phyloP scores from a whole-genome alignment of 2,113 vertebrate genomes.

The Anarrhichthys ocellatus region DNA sequence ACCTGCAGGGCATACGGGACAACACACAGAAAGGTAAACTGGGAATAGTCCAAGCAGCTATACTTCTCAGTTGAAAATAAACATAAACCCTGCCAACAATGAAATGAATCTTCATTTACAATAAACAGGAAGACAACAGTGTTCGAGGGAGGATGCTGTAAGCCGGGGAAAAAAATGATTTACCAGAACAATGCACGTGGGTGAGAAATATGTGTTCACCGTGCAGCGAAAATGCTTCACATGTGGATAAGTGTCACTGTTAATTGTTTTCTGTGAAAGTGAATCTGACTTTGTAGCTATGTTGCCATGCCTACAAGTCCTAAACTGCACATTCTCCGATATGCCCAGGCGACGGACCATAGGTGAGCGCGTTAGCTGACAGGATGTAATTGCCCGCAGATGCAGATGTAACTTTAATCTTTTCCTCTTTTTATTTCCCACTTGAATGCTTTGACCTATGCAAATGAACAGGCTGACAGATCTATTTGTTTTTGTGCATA shows the following conservation, averaged over 20 bases:
- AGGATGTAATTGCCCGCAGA: constrained; percentile 51
- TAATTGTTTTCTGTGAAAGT: constrained; percentile 64
- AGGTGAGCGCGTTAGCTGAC: constrained; percentile 60
- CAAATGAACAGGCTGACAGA: constrained; percentile 41
- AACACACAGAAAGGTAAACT: constrained; percentile 35
- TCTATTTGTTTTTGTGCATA: constrained; percentile 42
- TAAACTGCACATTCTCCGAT: constrained; percentile 43
- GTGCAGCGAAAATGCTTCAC: constrained; percentile 50
- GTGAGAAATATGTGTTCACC: constrained; percentile 36
- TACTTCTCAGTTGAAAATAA: constrained; percentile 55
- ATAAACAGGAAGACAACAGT: constrained; percentile 14
- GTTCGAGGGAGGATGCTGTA: constrained; percentile 10
- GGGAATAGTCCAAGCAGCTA: constrained; percentile 34
- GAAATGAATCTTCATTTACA: constrained; percentile 28
- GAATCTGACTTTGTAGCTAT: constrained; percentile 34
- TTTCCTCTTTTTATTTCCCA: constrained; percentile 58
- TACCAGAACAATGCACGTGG: constrained; percentile 51
- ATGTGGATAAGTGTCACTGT: constrained; percentile 69
- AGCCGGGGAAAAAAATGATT: constrained; percentile 35
- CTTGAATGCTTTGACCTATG: constrained; percentile 50
- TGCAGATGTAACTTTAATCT: constrained; percentile 66
- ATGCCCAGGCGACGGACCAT: constrained; percentile 47
- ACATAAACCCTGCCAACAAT: constrained; percentile 50
- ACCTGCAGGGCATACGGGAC: constrained; percentile 25
- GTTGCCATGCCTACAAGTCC: constrained; percentile 70